phyloP scores from a whole-genome alignment of 2,797 vertebrate species.

The Huso huso region DNA sequence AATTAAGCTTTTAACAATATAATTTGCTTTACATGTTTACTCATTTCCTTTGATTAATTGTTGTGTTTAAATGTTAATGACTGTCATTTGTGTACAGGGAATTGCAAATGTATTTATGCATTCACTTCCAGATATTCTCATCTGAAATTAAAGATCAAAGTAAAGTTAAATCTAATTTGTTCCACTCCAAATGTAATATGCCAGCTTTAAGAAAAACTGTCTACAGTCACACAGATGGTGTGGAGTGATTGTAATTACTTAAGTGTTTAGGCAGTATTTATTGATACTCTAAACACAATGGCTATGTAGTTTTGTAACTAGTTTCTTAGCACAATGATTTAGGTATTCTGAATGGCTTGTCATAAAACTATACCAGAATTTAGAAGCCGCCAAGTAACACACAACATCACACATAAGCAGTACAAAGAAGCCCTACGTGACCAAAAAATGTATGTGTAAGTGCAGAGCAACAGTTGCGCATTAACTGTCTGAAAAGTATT shows the following conservation, averaged over 20 bases:
- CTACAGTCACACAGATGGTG: constrained; percentile 10
- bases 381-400: too few species aligned
- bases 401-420: too few species aligned
- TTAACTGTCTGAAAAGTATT: too few species aligned
- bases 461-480: too few species aligned
- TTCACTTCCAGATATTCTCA: constrained; percentile 53
- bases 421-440: too few species aligned
- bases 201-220: constrained; percentile 46
- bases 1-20: constrained; percentile 24
- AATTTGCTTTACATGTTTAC: constrained; percentile 28
- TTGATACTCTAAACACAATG: too few species aligned
- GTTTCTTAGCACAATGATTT: too few species aligned
- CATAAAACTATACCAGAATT: too few species aligned
- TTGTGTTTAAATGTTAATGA: constrained; percentile 56
- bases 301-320: too few species aligned
- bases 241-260: neutral
- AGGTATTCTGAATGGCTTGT: too few species aligned
- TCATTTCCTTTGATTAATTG: constrained; percentile 47
- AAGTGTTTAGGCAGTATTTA: neutral
- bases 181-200: constrained; percentile 46
- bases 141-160: constrained; percentile 65
- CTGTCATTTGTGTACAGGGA: constrained; percentile 40
- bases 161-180: constrained; percentile 58
- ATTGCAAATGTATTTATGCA: constrained; percentile 34
- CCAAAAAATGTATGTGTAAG: too few species aligned